phyloP scores from a whole-genome alignment of 1,140 invertebrate species.

The Calliopsis andreniformis region DNA sequence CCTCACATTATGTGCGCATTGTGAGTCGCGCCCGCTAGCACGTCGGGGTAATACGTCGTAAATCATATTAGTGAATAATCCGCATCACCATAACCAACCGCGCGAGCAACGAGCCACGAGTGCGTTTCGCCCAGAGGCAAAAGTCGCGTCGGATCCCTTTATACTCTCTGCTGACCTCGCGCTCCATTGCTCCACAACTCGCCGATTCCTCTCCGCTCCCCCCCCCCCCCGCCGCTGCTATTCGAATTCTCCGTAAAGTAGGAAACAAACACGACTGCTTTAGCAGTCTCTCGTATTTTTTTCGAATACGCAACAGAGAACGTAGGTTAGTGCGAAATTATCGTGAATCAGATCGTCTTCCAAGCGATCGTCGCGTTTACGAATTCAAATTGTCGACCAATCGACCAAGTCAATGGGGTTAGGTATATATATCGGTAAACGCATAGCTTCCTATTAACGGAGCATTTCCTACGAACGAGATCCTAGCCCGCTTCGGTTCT shows the following conservation, averaged over 20 bases:
- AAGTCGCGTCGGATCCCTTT: slow-evolving; percentile 54
- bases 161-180: background rate
- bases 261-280: background rate
- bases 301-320: background rate
- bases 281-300: background rate
- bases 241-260: too few relatives aligned
- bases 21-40: slow-evolving; percentile 74
- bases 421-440: slow-evolving; percentile 75
- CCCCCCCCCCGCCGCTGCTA: too few relatives aligned
- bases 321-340: background rate
- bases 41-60: slow-evolving; percentile 79
- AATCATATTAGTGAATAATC: slow-evolving; percentile 83
- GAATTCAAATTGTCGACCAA: slow-evolving; percentile 4
- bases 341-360: background rate
- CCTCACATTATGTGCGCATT: slow-evolving; percentile 81
- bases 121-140: slow-evolving; percentile 61
- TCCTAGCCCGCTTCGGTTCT: slow-evolving; percentile 45
- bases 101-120: slow-evolving; percentile 56
- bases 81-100: slow-evolving; percentile 78
- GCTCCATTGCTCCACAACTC: background rate
- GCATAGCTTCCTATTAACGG: slow-evolving; percentile 76
- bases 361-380: background rate
- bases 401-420: slow-evolving; percentile 35
- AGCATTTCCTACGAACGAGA: slow-evolving; percentile 74
- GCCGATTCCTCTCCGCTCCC: background rate